A percentile compares a stretch with the other conserved stretches of the same genome.
Evolutionary conservation across 1,140 invertebrate genomes (phyloP).

Genomic region (Zaprionus tsacasi): DNA sequence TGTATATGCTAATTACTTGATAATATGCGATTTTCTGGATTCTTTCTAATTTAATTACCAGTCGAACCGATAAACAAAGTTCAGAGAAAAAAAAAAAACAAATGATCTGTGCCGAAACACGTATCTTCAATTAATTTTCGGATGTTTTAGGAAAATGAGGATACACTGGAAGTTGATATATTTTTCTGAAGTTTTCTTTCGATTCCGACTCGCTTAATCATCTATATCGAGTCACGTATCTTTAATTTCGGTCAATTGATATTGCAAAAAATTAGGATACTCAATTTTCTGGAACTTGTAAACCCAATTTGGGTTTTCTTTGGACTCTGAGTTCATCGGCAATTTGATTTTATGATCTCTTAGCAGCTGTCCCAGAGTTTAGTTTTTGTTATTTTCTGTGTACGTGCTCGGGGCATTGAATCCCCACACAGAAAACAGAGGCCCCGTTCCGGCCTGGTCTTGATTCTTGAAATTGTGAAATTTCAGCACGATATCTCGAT

Average conservation of each 20-base stretch:
- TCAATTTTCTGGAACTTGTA: not conserved
- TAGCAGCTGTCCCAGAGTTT: slow-evolving; percentile 16
- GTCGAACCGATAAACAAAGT: slow-evolving; percentile 16
- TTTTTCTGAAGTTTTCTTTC: not conserved
- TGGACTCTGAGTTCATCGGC: slow-evolving; percentile 2
- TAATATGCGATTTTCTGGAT: slow-evolving; percentile 14
- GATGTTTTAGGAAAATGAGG: not conserved
- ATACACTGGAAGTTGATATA: not conserved
- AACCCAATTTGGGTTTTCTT: not conserved
- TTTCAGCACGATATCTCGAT: slow-evolving; percentile 76
- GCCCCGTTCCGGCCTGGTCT: slow-evolving; percentile 38
- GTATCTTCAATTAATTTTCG: not conserved
- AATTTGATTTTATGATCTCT: slow-evolving; percentile 5
- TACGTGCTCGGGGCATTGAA: slow-evolving; percentile 50
- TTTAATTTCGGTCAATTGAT: not conserved
- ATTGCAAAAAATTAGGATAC: not conserved
- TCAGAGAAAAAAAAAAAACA: not conserved
- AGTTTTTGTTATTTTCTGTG: slow-evolving; percentile 12
- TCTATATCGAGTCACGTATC: not conserved
- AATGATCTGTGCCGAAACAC: not conserved
- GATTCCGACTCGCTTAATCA: not conserved
- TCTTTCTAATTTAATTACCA: slow-evolving; percentile 29
- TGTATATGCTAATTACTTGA: slow-evolving; percentile 17
- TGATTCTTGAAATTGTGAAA: slow-evolving; percentile 73
- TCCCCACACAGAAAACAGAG: slow-evolving; percentile 12